Evolutionary conservation across 2,113 vertebrate species (phyloP), one percentile per base, ranked within the genome.

Genomic region (Corapipo altera): DNA sequence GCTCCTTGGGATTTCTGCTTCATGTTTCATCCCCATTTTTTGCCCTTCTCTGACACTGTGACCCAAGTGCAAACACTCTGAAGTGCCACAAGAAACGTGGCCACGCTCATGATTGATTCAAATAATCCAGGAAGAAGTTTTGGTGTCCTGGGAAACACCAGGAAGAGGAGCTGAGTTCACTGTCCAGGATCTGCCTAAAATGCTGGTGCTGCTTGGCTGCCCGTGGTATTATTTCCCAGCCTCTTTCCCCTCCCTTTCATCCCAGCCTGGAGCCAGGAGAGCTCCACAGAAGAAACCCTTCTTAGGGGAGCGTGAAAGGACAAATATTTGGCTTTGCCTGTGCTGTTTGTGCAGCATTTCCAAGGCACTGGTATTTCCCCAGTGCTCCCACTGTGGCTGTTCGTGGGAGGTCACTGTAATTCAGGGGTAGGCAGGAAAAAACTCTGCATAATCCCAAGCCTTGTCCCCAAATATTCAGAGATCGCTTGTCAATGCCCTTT

Each of bases 351-450:
- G 78, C 64, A 15, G 21, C 39, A 27, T 91, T 86, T 89, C 93
- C 49, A 37, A 62, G 41, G 54, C 83, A n/a, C 66, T 96, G 94
- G 94, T 70, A 85, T 92, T 85, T 88, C 78, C 78, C 86, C 92
- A 83, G 82, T 30, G 89, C 65, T 92, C 89, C 95, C 93, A 74
- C 69, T 35, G 5, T n/a, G 6, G 6, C 74, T 2, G 43, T 6
- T 58, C 26, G 26, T 94, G 89, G 96, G 93, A 96, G 95, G 89
- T 71, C 76, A 74, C 80, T 91, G 93, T 62, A 86, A 94, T 95
- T 96, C 93, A 28, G 79, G 6, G 15, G 93, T 73, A 95, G 93
- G 95, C 96, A 92, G 83, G 76, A 86, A 67, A 75, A 61, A 72
- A 79, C 83, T 92, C 79, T n/a, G 49, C 72, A 89, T 81, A 95